Evolutionary conservation across 2,113 vertebrate genomes (phyloP), one percentile per base, ranked within the genome.

Genomic region (Pollachius pollachius): DNA sequence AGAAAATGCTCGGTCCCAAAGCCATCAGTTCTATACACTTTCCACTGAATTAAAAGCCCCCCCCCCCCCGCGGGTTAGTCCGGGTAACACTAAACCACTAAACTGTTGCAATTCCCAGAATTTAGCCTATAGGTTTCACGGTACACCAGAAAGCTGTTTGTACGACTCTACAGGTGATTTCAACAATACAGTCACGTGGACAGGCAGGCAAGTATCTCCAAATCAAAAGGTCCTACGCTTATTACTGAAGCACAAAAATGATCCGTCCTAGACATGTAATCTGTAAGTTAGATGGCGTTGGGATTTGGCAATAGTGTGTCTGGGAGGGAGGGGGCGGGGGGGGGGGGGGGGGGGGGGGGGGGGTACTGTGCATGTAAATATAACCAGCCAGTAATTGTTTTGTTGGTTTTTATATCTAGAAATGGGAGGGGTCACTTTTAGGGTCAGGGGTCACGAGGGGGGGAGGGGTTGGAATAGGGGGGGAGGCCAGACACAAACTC

Each of bases 381-480:
- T 91, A 90, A 87, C 88, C 78, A 85, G 88, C 82, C 82, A 85
- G 85, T 89, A 81, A 91, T 86, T 85, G 84, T 89, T 87, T 85
- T 85, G 77, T 86, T 86, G 81, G 77, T 88, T 83, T 27, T 48
- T 48, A 48, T 57, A 81, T 83, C 86, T 88, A 81, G 79, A 72
- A 61, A 63, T 68, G 62, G 69, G 73, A 59, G 71, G 73, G 17
- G 48, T 56, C 79, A 67, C 65, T 75, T 80, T 83, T 19, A 69
- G 57, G 30, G 30, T 34, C 30, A 34, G 30, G 30, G 30, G 30
- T 34, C 30, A 34, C 6, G 30, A 34, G 30, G 30, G 30, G 30
- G 48, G 71, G 64, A 66, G 16, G 75, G 78, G 73, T 62, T 25
- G 76, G 71, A 19, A 27, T 2, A 6, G 5, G 56, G 52, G 67